These are phyloP conservation scores for Actenoides hombroni DNA, from an alignment of 2,113 vertebrate species.

Conservation along the genomic window DNA sequence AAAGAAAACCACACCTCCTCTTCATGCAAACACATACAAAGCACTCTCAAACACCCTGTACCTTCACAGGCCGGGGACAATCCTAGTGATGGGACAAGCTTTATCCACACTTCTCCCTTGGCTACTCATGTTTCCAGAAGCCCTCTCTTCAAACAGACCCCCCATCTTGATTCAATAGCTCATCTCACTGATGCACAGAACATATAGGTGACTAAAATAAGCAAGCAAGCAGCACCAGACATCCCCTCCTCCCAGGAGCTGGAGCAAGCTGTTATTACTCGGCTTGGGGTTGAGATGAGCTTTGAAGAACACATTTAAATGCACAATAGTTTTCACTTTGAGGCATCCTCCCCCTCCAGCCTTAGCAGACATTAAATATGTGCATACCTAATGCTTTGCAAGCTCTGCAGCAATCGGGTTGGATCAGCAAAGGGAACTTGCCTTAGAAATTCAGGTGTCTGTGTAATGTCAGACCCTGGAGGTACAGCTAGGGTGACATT, in stretches of 20 bases:
- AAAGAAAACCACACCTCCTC: neutral
- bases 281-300: neutral
- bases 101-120: neutral
- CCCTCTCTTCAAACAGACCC: neutral
- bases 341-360: neutral
- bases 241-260: neutral
- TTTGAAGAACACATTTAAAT: neutral
- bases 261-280: neutral
- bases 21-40: neutral
- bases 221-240: neutral
- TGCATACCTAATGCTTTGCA: neutral
- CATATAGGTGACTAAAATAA: neutral
- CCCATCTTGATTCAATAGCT: neutral
- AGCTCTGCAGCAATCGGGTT: neutral
- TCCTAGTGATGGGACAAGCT: neutral
- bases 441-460: neutral
- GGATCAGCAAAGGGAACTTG: neutral
- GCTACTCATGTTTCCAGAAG: neutral
- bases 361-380: neutral
- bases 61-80: neutral
- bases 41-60: neutral
- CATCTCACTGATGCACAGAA: neutral
- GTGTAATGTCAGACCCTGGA: slow-evolving; percentile 13
- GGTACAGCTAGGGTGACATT: slow-evolving; percentile 6
- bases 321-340: neutral